Evolutionary conservation across 2,113 vertebrate species (phyloP), one percentile per base, ranked within the genome.

Genomic region (Pyrgilauda ruficollis): DNA sequence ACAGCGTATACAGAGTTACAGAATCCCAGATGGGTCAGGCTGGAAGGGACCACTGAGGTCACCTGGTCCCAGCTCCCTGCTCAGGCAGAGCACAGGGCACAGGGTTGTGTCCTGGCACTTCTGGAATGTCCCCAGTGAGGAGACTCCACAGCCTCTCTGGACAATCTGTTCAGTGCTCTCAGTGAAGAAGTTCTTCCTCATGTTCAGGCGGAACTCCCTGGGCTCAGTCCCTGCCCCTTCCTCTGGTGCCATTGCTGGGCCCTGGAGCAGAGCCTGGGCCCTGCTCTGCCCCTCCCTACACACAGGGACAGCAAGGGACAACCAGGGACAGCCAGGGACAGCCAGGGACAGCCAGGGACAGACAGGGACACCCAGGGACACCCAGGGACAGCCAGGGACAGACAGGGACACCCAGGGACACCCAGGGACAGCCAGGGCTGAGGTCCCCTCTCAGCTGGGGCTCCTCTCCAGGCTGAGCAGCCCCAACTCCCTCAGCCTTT

Each of bases 31-130:
- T 22, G 33, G 63, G 27, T 6, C 21, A 37, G 63, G 31, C 2
- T 86, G 46, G 63, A 44, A 61, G 33, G 53, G n/a, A 22, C 11
- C 53, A 10, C n/a, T n/a, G 46, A 4, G 20, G 20, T 6, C 20
- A 26, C 1, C 20, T 53, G 52, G 17, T 68, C 2, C 33, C 5
- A 61, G 0, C 13, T 68, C 30, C 24, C 61, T 61, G 62, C 69
- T 82, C 87, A 4, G 3, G 30, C 68, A 50, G 67, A 27, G 59
- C 59, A 50, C 37, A 22, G 17, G 49, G 50, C 43, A 15, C 76
- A 58, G 68, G 2, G 0, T 1, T 23, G 37, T 44, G 39, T 46
- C 33, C 87, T 46, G 37, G 1, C 1, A 1, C 28, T 1, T 61
- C 46, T 41, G 53, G 28, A 41, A 82, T 18, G 41, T 61, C 30